Base-by-base conservation (phyloP, 2,888 invertebrate genomes). In the Luperina testacea region DNA sequence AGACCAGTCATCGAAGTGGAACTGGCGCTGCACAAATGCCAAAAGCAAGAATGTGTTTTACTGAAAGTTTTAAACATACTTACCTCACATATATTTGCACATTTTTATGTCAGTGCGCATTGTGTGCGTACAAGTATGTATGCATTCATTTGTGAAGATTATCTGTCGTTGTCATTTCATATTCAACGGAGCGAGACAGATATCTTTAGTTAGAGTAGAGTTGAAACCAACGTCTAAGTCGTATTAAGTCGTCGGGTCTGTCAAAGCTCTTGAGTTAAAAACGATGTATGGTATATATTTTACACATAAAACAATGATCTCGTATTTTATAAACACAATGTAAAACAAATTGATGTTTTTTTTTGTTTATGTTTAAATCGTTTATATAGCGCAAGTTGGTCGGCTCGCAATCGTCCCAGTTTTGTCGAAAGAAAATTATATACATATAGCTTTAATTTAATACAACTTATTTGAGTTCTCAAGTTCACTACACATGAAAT, bases 251-350 rank as follows among this genome's bases (percentile, higher is more conserved):
- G 61, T 76, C 72, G 73, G 7, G 72, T 59, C 61, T 64, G 32
- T 59, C 57, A 72, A n/a, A 80, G 65, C 61, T 79, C 72, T 51
- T 11, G 76, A 81, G 72, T 80, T 72, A 70, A 78, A 80, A 84
- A 80, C 69, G 71, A 82, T 88, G 42, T 91, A 88, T 88, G 87
- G 83, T 91, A 87, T 91, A 90, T 91, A 87, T 90, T 92, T 92
- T 91, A 94, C 93, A 91, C 92, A 93, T 92, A 93, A 94, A 94
- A 94, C 92, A 95, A 95, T 96, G 96, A 96, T 96, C 96, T 96
- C 96, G 95, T 95, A 94, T 94, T 89, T 90, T 94, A 93, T 93
- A 93, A 94, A 92, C 91, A 90, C 87, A 87, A 84, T 87, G 83
- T 89, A 81, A 87, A 86, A 86, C 84, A 84, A 87, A 80, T 85